A percentile compares a stretch with the other conserved stretches of the same genome.
phyloP scores from a whole-genome alignment of 2,888 invertebrate genomes.

The Timema cristinae region DNA sequence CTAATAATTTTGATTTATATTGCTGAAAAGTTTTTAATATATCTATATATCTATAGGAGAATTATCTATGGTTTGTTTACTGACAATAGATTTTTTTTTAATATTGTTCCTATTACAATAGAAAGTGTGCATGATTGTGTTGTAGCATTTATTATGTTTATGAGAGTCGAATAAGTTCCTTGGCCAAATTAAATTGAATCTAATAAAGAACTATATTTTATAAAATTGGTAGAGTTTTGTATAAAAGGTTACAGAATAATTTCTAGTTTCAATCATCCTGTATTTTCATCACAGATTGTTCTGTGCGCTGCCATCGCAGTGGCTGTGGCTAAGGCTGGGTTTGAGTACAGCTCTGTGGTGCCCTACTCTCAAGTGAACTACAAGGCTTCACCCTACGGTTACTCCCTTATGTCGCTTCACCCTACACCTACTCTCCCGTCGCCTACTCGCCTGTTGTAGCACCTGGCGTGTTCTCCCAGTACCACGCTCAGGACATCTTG shows the following conservation, averaged over 20 bases:
- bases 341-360: constrained; percentile 9
- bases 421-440: constrained; percentile 21
- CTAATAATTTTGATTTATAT: too few relatives aligned
- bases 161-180: too few relatives aligned
- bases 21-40: too few relatives aligned
- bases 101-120: too few relatives aligned
- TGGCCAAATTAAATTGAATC: too few relatives aligned
- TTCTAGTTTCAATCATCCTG: constrained; percentile 25
- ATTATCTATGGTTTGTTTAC: too few relatives aligned
- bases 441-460: constrained; percentile 19
- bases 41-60: too few relatives aligned
- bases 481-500: constrained; percentile 37
- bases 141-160: too few relatives aligned
- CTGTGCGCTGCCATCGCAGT: constrained; percentile 51
- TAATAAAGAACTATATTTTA: too few relatives aligned
- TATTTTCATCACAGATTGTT: constrained; percentile 47
- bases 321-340: constrained; percentile 38
- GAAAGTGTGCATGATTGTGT: too few relatives aligned
- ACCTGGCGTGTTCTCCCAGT: constrained; percentile 12
- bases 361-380: neutral
- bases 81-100: too few relatives aligned
- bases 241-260: constrained; percentile 6
- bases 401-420: constrained; percentile 4
- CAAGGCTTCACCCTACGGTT: constrained; percentile 20
- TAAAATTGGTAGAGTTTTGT: too few relatives aligned